phyloP scores from a whole-genome alignment of 2,113 vertebrate genomes.

The Tretioscincus oriximinensis region DNA sequence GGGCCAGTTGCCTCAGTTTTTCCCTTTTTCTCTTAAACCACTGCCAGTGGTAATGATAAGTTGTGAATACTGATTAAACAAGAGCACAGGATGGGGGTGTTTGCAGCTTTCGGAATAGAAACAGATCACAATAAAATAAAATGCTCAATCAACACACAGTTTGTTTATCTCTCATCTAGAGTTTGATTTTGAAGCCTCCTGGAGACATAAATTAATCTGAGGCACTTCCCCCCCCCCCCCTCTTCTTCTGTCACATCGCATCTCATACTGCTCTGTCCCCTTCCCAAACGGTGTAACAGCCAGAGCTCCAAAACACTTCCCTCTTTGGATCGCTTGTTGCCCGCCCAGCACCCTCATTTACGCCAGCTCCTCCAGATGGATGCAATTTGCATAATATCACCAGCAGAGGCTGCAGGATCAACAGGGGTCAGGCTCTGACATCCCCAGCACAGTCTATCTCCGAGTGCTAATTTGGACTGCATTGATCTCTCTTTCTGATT shows the following conservation, averaged over 20 bases:
- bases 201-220: slow-evolving; percentile 74
- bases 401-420: slow-evolving; percentile 77
- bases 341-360: slow-evolving; percentile 72
- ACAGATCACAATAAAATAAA: slow-evolving; percentile 65
- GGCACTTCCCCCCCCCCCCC: slow-evolving; percentile 74
- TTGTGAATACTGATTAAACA: slow-evolving; percentile 78
- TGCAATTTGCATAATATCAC: slow-evolving; percentile 88
- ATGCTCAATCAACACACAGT: slow-evolving; percentile 72
- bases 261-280: slow-evolving; percentile 39
- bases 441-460: slow-evolving; percentile 80
- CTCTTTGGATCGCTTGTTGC: slow-evolving; percentile 48
- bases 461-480: slow-evolving; percentile 86
- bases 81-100: slow-evolving; percentile 51
- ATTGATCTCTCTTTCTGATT: slow-evolving; percentile 87
- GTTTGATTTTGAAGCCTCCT: slow-evolving; percentile 75
- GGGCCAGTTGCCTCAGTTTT: slow-evolving; percentile 9
- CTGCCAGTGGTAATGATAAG: slow-evolving; percentile 77
- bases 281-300: slow-evolving; percentile 44
- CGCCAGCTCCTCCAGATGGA: slow-evolving; percentile 78
- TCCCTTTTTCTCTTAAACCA: slow-evolving; percentile 82
- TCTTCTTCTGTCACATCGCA: slow-evolving; percentile 58
- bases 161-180: slow-evolving; percentile 79
- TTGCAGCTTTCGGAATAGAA: slow-evolving; percentile 26
- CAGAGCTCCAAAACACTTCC: slow-evolving; percentile 43
- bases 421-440: slow-evolving; percentile 83